These are phyloP conservation scores for Potorous gilbertii DNA, from an alignment of 2,797 vertebrate genomes.

Conservation along the genomic window DNA sequence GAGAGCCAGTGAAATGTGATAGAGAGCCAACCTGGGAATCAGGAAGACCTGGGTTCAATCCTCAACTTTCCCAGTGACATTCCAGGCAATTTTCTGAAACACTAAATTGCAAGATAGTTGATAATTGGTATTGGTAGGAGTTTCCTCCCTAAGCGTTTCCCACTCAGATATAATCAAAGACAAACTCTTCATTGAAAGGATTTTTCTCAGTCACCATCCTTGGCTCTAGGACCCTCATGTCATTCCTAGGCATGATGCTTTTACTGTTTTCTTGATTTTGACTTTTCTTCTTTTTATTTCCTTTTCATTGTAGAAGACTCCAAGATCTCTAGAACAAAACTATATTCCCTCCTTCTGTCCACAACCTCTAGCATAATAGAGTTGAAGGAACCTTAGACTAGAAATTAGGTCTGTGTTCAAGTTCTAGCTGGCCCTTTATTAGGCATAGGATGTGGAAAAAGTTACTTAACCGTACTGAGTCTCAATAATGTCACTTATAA, in stretches of 20 bases:
- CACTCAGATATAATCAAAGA: not conserved
- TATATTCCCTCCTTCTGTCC: constrained; percentile 26
- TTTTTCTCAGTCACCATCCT: constrained; percentile 4
- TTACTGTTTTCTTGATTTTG: constrained; percentile 22
- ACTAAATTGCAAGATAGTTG: not conserved
- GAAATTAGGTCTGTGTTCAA: not conserved
- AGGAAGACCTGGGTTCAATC: not conserved
- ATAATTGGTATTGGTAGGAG: not conserved
- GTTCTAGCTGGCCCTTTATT: not conserved
- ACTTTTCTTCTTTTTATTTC: not conserved
- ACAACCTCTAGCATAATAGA: not conserved
- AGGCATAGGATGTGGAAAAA: not conserved
- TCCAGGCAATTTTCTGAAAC: not conserved
- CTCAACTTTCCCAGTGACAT: not conserved
- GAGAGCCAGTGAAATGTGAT: not conserved
- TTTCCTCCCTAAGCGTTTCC: not conserved
- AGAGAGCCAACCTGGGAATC: not conserved
- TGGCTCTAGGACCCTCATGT: constrained; percentile 4
- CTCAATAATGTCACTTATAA: not conserved
- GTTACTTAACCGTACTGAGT: not conserved
- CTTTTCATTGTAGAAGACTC: constrained; percentile 35
- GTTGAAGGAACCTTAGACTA: not conserved
- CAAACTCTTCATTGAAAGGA: constrained; percentile 12
- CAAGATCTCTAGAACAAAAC: not conserved
- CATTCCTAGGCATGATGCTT: not conserved